phyloP scores from a whole-genome alignment of 2,888 invertebrate genomes.

The Teleogryllus oceanicus region DNA sequence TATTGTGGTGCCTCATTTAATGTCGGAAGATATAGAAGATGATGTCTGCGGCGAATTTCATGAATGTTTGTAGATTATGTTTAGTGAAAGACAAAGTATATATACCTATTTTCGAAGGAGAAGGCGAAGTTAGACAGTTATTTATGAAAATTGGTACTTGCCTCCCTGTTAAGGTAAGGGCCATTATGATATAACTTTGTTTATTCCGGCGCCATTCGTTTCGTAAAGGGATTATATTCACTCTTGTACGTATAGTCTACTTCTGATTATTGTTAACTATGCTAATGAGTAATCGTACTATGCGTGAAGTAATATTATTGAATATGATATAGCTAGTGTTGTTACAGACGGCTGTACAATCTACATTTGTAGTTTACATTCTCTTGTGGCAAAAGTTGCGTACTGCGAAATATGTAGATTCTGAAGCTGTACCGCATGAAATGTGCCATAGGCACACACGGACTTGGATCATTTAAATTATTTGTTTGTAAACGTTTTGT shows the following conservation, averaged over 20 bases:
- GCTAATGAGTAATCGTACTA: too few relatives aligned
- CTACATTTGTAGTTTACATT: too few relatives aligned
- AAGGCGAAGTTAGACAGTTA: slow-evolving; percentile 58
- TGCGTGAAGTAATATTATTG: too few relatives aligned
- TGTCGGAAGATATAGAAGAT: neutral
- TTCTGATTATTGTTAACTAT: neutral
- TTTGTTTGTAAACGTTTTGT: too few relatives aligned
- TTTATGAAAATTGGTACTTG: slow-evolving; percentile 68
- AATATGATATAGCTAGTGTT: too few relatives aligned
- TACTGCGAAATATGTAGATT: too few relatives aligned
- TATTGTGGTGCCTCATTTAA: too few relatives aligned
- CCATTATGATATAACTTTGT: neutral
- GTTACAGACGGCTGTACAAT: too few relatives aligned
- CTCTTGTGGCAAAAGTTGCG: too few relatives aligned
- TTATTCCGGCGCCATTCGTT: neutral
- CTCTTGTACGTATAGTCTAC: neutral
- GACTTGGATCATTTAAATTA: too few relatives aligned
- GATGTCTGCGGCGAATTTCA: slow-evolving; percentile 36
- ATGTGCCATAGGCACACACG: too few relatives aligned
- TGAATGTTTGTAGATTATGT: slow-evolving; percentile 49
- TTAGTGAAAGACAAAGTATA: slow-evolving; percentile 57
- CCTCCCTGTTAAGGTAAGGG: slow-evolving; percentile 68
- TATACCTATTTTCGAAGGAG: slow-evolving; percentile 66
- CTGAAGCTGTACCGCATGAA: too few relatives aligned
- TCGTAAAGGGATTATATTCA: neutral